Conservation (phyloP, 2,113 vertebrate genomes). For the Cynoglossus semilaevis region DNA sequence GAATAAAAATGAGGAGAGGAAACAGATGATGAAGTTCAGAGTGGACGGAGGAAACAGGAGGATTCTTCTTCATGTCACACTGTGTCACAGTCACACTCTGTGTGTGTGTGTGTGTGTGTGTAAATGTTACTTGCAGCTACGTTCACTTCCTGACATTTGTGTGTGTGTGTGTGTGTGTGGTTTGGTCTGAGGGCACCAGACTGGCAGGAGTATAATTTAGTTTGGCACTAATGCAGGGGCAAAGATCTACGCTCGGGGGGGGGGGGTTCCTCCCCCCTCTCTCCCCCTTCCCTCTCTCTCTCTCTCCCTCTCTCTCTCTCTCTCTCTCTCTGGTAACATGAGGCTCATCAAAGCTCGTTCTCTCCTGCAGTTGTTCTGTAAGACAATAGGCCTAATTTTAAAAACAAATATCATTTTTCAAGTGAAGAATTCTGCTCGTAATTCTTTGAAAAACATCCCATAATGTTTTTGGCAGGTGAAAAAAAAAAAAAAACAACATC, state of each 20-base stretch:
- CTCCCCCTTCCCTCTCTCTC: slow-evolving; percentile 17
- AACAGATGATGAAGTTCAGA: slow-evolving; percentile 26
- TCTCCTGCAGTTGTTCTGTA: slow-evolving; percentile 31
- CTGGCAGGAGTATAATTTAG: slow-evolving; percentile 70
- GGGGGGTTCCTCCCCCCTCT: slow-evolving; percentile 37
- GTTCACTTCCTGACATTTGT: slow-evolving; percentile 14
- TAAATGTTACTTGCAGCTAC: slow-evolving; percentile 49
- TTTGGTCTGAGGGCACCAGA: slow-evolving; percentile 60
- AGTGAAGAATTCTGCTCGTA: no score
- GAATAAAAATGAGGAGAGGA: background rate
- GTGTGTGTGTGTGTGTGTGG: slow-evolving; percentile 30
- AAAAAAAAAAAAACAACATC: no score
- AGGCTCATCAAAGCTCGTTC: slow-evolving; percentile 1
- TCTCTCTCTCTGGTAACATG: no score
- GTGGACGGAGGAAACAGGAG: slow-evolving; percentile 44
- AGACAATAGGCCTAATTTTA: no score
- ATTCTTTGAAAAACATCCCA: no score
- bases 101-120: slow-evolving; percentile 27
- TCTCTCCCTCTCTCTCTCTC: slow-evolving; percentile 2
- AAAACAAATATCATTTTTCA: no score
- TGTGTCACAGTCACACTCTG: slow-evolving; percentile 46
- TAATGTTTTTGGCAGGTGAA: no score
- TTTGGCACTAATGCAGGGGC: slow-evolving; percentile 74
- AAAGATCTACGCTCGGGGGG: slow-evolving; percentile 60
- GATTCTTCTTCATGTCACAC: slow-evolving; percentile 55